Evolutionary conservation across 1,140 invertebrate genomes (phyloP).

Genomic region (Aphelinus certus): DNA sequence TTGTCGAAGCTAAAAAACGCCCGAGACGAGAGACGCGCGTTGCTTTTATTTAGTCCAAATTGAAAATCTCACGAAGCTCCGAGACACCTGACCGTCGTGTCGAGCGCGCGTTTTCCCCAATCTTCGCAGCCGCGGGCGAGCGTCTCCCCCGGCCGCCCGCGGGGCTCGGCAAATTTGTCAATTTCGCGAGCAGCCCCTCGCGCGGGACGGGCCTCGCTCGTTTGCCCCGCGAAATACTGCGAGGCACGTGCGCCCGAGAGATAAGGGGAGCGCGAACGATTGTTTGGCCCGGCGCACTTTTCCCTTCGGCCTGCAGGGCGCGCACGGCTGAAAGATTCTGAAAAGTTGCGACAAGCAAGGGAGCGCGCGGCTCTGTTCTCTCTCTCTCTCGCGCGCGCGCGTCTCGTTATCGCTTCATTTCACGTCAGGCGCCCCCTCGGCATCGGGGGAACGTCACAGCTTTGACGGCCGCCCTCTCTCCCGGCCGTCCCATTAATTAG

Average conservation of each 20-base stretch:
- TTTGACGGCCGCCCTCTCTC: no score
- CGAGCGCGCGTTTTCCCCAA: no score
- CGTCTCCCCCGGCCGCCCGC: not conserved
- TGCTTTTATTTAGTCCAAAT: no score
- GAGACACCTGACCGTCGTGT: no score
- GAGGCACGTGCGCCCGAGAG: constrained; percentile 15
- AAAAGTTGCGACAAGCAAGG: constrained; percentile 8
- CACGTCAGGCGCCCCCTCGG: not conserved
- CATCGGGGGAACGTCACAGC: no score
- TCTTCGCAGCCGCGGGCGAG: no score
- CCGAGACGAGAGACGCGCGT: no score
- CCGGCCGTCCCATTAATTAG: constrained; percentile 6
- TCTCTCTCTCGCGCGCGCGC: no score
- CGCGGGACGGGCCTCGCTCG: not conserved
- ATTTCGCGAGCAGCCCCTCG: constrained; percentile 2
- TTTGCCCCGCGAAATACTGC: constrained; percentile 16
- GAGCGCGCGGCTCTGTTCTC: not conserved
- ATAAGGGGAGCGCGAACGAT: not conserved
- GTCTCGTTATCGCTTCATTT: constrained; percentile 22
- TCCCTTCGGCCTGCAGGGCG: not conserved
- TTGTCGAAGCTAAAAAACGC: no score
- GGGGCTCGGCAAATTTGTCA: constrained; percentile 8
- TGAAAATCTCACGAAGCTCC: no score
- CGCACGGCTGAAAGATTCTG: not conserved
- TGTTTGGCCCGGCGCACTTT: constrained; percentile 15